These are phyloP conservation scores for Anthoscopus minutus DNA, from an alignment of 2,113 vertebrate genomes.

Conservation along the genomic window DNA sequence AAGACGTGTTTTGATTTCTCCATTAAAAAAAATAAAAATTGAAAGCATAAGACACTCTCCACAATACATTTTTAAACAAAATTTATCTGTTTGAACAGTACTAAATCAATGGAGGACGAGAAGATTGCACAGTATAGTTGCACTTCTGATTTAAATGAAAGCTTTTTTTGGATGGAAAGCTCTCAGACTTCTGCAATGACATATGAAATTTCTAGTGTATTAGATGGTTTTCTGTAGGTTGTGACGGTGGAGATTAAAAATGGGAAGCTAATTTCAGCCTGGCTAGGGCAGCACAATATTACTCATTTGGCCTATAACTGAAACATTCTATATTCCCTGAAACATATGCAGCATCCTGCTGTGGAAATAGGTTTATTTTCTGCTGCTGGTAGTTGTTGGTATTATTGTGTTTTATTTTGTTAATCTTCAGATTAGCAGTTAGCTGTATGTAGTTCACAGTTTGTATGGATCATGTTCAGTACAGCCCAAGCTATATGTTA, in stretches of 20 bases:
- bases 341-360: constrained; percentile 5
- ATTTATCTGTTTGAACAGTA: background rate
- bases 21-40: background rate
- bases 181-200: background rate
- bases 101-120: background rate
- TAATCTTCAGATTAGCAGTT: background rate
- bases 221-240: background rate
- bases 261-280: background rate
- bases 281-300: background rate
- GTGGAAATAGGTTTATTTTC: background rate
- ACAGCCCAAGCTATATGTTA: background rate
- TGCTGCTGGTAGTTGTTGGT: background rate
- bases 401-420: constrained; percentile 4
- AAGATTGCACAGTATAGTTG: background rate
- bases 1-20: background rate
- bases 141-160: background rate
- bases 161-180: background rate
- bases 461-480: background rate
- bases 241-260: background rate
- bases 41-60: background rate
- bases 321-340: background rate
- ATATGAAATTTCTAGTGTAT: background rate
- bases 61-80: background rate
- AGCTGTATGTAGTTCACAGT: background rate
- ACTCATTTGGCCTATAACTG: background rate